Evolutionary conservation across 2,888 invertebrate genomes (phyloP).

Genomic region (Clostera curtula): DNA sequence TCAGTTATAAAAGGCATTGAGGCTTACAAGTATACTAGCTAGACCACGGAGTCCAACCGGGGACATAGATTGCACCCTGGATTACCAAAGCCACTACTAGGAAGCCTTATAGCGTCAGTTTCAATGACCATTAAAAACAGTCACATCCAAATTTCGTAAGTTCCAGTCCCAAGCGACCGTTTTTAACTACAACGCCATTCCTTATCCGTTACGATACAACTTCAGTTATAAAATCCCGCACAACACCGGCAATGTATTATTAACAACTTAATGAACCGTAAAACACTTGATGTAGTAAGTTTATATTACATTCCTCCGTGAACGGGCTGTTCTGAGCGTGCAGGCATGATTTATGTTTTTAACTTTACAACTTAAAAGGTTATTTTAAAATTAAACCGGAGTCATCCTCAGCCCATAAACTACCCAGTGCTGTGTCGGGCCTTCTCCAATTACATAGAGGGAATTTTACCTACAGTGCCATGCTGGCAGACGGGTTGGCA

Average conservation of each 20-base stretch:
- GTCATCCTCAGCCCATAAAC: too few relatives aligned
- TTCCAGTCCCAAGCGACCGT: neutral
- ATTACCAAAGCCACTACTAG: conserved; percentile 10
- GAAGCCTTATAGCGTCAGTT: conserved; percentile 10
- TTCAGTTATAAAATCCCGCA: conserved; percentile 32
- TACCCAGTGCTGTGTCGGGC: too few relatives aligned
- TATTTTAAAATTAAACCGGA: too few relatives aligned
- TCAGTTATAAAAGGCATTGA: too few relatives aligned
- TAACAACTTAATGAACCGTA: conserved; percentile 31
- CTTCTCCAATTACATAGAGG: too few relatives aligned
- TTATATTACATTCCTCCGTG: conserved; percentile 27
- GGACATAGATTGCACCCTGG: too few relatives aligned
- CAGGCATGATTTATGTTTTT: neutral
- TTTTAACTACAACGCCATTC: conserved; percentile 6
- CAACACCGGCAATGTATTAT: conserved; percentile 22
- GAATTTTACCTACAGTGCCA: too few relatives aligned
- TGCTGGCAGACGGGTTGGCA: too few relatives aligned
- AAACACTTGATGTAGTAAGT: conserved; percentile 34
- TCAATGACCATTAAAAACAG: conserved; percentile 18
- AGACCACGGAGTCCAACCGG: too few relatives aligned
- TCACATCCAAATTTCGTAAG: neutral
- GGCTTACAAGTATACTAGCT: too few relatives aligned
- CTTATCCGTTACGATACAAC: conserved; percentile 24
- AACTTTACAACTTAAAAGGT: too few relatives aligned
- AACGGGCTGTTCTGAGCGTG: conserved; percentile 13